These are phyloP conservation scores for Theonella swinhoei DNA, from an alignment of 37 sponge, comb jelly and placozoan species.

Conservation along the genomic window DNA sequence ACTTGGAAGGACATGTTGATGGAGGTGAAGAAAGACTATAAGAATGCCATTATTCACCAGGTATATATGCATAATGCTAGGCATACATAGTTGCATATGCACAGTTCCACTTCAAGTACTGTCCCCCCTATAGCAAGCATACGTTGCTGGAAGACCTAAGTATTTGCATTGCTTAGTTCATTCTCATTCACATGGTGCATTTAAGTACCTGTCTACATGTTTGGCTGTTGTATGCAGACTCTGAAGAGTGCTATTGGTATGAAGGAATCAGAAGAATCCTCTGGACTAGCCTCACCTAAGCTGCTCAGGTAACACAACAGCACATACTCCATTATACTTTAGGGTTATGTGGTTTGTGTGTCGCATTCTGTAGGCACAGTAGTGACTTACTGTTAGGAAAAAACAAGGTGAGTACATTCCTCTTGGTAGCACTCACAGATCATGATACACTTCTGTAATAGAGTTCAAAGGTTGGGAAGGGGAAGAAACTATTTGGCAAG, in stretches of 20 bases:
- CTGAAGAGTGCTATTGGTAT: conserved; percentile 76
- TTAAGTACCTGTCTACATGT: too few species aligned
- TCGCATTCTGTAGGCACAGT: background rate
- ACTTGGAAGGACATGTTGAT: conserved; percentile 92
- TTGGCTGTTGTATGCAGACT: conserved; percentile 29
- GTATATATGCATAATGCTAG: conserved; percentile 38
- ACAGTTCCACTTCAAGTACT: background rate
- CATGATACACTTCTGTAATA: background rate
- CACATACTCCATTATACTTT: too few species aligned
- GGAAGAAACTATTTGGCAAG: conserved; percentile 47
- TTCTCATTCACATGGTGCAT: too few species aligned
- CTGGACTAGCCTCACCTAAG: conserved; percentile 68
- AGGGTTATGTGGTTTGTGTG: too few species aligned
- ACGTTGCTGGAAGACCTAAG: too few species aligned
- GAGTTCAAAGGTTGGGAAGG: conserved; percentile 4
- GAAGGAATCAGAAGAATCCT: conserved; percentile 51
- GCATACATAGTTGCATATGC: background rate
- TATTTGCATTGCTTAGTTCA: too few species aligned
- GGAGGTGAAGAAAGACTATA: conserved; percentile 91
- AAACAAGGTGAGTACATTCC: background rate
- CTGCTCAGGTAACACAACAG: conserved; percentile 9
- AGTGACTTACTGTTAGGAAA: conserved; percentile 11
- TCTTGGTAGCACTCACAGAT: too few species aligned
- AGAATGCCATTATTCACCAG: conserved; percentile 81
- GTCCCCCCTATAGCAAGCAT: background rate